Percentiles rank a stretch among this genome's conserved stretches.
These are phyloP conservation scores for Columba livia DNA, from an alignment of 2,113 vertebrate genomes.

Conservation along the genomic window DNA sequence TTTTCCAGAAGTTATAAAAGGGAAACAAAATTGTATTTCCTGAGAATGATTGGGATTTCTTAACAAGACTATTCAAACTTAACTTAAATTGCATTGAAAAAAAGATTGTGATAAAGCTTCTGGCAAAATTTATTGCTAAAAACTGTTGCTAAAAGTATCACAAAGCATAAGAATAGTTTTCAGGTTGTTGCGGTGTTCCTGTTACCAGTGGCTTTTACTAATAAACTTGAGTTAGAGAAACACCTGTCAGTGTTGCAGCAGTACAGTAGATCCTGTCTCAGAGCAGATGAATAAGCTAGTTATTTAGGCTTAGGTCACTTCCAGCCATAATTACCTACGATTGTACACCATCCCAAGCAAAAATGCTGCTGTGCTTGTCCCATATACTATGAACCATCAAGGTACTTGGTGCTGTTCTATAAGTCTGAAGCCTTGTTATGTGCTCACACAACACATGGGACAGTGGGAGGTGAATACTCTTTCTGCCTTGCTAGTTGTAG, in stretches of 20 bases:
- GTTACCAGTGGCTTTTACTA: background rate
- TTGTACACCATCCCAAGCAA: background rate
- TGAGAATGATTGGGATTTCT: background rate
- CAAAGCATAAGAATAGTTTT: background rate
- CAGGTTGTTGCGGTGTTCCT: background rate
- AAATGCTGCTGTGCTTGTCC: background rate
- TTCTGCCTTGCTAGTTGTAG: background rate
- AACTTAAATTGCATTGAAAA: background rate
- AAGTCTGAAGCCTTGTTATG: background rate
- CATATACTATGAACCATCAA: background rate
- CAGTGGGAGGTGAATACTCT: background rate
- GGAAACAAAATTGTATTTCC: background rate
- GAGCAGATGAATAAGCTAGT: background rate
- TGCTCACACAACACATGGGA: background rate
- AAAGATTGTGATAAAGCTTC: background rate
- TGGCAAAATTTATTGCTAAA: background rate
- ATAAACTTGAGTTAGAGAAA: background rate
- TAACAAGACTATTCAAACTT: background rate
- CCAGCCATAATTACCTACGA: background rate
- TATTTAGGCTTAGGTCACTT: background rate
- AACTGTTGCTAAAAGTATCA: background rate
- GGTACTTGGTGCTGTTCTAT: background rate
- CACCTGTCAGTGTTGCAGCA: background rate
- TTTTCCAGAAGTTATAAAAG: background rate
- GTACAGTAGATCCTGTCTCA: background rate